phyloP scores from a whole-genome alignment of 2,113 vertebrate genomes.

The Seriola aureovittata region DNA sequence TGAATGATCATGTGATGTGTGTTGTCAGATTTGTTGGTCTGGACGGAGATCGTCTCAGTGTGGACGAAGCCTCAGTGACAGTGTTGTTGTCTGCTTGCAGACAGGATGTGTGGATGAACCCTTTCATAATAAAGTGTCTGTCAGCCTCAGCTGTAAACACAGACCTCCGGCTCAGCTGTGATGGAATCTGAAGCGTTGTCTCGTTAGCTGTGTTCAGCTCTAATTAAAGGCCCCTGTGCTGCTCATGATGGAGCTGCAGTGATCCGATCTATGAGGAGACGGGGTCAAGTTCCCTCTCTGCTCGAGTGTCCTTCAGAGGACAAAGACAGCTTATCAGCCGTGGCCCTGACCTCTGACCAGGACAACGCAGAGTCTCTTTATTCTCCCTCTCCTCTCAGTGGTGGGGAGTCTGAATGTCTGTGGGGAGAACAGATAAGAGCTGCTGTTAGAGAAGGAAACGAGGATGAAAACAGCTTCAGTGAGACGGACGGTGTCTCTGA shows the following conservation, averaged over 20 bases:
- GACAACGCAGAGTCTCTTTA: background rate
- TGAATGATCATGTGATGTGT: no score
- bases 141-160: no score
- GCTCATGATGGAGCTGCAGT: conserved; percentile 5
- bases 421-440: conserved; percentile 23
- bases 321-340: background rate
- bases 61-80: no score
- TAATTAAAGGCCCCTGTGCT: background rate
- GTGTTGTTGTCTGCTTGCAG: no score
- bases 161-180: background rate
- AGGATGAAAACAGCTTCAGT: conserved; percentile 12
- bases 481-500: background rate
- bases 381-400: conserved; percentile 1
- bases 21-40: no score
- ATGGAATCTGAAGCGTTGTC: background rate
- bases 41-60: no score
- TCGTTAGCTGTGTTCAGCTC: background rate
- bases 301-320: conserved; percentile 12
- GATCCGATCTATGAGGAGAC: background rate
- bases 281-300: conserved; percentile 6
- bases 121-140: no score
- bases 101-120: no score
- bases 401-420: conserved; percentile 4
- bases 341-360: background rate
- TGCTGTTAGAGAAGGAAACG: background rate